phyloP scores from a whole-genome alignment of 2,888 invertebrate species.

The Sinopyrophorus schimmeli region DNA sequence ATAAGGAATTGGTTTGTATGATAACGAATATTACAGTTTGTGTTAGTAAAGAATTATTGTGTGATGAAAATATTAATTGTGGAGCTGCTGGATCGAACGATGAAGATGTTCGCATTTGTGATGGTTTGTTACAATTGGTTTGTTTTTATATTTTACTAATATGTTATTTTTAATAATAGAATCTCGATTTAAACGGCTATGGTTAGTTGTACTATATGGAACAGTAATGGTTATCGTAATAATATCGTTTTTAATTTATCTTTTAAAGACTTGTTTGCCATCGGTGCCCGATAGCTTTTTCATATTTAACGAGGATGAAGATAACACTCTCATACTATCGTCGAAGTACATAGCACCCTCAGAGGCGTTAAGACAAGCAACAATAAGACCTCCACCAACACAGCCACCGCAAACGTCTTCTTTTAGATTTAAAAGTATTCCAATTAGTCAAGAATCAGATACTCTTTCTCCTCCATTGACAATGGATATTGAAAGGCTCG shows the following conservation, averaged over 20 bases:
- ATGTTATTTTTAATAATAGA: conserved; percentile 6
- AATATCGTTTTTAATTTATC: conserved; percentile 11
- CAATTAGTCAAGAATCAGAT: not conserved
- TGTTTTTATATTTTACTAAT: conserved; percentile 10
- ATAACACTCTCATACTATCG: conserved; percentile 22
- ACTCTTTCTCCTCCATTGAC: not conserved
- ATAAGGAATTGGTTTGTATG: conserved; percentile 30
- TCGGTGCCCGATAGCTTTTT: conserved; percentile 28
- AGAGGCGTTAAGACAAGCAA: not conserved
- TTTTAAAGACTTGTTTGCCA: conserved; percentile 18
- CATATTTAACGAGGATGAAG: conserved; percentile 29
- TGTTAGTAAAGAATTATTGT: conserved; percentile 33
- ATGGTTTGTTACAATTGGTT: conserved; percentile 22
- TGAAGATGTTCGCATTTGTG: conserved; percentile 33
- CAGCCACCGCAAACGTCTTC: not conserved
- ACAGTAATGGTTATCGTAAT: conserved; percentile 11
- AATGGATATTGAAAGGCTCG: not conserved
- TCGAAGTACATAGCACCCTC: conserved; percentile 3
- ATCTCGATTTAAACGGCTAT: conserved; percentile 12
- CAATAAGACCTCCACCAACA: not conserved
- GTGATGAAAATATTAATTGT: conserved; percentile 38
- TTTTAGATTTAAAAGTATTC: conserved; percentile 10
- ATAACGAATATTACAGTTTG: conserved; percentile 29
- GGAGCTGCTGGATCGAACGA: conserved; percentile 30
- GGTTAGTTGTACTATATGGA: conserved; percentile 11